A percentile compares a stretch with the other conserved stretches of the same genome.
Evolutionary conservation across 2,113 vertebrate genomes (phyloP).

Genomic region (Ancistrus triradiatus): DNA sequence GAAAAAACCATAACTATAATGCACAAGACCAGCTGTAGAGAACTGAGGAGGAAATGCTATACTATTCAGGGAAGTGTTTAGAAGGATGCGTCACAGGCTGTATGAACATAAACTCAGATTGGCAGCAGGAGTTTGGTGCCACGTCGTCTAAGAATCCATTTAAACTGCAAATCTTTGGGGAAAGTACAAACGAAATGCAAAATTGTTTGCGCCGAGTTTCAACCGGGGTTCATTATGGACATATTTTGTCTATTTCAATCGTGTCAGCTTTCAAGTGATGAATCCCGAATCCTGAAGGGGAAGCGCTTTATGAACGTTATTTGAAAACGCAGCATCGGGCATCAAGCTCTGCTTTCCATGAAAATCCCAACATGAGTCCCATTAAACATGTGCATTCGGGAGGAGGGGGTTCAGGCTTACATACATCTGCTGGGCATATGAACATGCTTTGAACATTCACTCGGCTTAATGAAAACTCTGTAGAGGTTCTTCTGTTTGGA

Average conservation of each 20-base stretch:
- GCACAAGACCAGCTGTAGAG: no score
- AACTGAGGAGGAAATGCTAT: not conserved
- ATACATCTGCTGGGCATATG: conserved; percentile 51
- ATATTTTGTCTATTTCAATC: conserved; percentile 10
- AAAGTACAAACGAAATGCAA: not conserved
- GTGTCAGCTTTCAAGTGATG: no score
- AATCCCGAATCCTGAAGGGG: conserved; percentile 5
- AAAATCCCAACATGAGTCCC: conserved; percentile 29
- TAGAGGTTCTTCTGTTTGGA: conserved; percentile 2
- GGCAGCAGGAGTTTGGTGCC: not conserved
- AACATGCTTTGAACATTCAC: conserved; percentile 21
- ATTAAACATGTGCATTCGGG: conserved; percentile 38
- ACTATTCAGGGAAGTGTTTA: not conserved
- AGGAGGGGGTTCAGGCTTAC: conserved; percentile 4
- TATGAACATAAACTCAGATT: not conserved
- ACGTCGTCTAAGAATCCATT: not conserved
- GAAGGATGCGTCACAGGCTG: not conserved
- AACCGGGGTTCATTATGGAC: not conserved
- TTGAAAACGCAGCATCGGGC: conserved; percentile 4
- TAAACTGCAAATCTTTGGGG: not conserved
- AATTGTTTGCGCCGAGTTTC: conserved; percentile 4
- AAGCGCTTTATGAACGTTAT: conserved; percentile 10
- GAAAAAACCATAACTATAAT: no score
- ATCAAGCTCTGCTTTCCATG: conserved; percentile 17
- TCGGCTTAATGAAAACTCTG: not conserved